These are phyloP conservation scores for Pseudonaja textilis DNA, from an alignment of 2,113 vertebrate genomes.

Conservation along the genomic window DNA sequence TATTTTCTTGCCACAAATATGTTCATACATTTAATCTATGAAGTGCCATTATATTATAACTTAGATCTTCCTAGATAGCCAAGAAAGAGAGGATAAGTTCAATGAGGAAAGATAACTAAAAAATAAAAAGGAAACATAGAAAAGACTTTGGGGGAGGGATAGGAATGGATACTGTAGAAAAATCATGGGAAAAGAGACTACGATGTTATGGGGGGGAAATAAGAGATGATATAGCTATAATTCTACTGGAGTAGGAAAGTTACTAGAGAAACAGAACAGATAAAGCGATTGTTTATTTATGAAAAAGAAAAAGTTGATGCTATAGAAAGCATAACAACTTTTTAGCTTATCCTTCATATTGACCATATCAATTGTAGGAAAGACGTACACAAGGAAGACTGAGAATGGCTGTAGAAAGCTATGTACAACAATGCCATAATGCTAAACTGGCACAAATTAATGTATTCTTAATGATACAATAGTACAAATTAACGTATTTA, in stretches of 20 bases:
- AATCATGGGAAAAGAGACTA: not conserved
- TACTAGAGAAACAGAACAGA: not conserved
- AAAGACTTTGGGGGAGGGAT: not conserved
- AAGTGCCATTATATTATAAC: not conserved
- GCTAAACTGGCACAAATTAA: not conserved
- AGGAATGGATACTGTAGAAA: not conserved
- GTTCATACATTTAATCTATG: not conserved
- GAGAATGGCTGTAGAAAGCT: not conserved
- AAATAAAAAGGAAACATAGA: not conserved
- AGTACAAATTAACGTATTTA: not conserved
- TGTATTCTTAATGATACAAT: not conserved
- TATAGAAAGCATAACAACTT: not conserved
- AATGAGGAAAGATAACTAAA: not conserved
- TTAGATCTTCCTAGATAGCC: not conserved
- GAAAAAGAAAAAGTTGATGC: conserved; percentile 1
- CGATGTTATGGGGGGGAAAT: not conserved
- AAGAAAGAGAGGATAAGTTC: not conserved
- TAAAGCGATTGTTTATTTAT: not conserved
- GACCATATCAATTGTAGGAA: not conserved
- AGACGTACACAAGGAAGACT: not conserved
- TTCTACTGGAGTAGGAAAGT: not conserved
- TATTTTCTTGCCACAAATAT: not conserved
- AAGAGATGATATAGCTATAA: not conserved
- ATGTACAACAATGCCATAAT: not conserved
- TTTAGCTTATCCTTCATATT: not conserved